These are phyloP conservation scores for Ctenopoma kingsleyae DNA, from an alignment of 2,797 vertebrate species.

Conservation along the genomic window DNA sequence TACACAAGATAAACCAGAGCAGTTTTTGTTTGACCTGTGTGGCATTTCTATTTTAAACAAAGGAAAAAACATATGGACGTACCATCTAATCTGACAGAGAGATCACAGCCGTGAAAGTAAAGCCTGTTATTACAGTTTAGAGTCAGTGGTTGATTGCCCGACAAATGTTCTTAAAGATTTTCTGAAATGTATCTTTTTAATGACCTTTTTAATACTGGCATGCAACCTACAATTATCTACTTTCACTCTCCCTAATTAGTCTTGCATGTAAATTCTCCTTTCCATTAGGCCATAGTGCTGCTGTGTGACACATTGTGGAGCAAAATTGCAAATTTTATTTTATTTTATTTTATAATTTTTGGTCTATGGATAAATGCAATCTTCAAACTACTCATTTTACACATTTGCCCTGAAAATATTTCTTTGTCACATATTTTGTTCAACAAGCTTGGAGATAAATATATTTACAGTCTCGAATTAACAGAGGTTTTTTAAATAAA, in stretches of 20 bases:
- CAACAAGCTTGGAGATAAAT: not conserved
- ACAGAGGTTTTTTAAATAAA: not conserved
- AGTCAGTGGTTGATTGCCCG: not conserved
- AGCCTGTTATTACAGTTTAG: constrained; percentile 21
- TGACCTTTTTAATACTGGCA: not conserved
- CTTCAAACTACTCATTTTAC: too few relatives aligned
- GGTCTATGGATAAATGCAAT: too few relatives aligned
- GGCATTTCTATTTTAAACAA: constrained; percentile 29
- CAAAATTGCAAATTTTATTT: too few relatives aligned
- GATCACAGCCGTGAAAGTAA: constrained; percentile 20
- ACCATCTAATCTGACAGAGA: constrained; percentile 12
- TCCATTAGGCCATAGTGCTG: not conserved
- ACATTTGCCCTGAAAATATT: too few relatives aligned
- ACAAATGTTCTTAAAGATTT: not conserved
- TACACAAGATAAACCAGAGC: constrained; percentile 31
- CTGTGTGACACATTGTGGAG: not conserved
- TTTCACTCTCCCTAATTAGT: too few relatives aligned
- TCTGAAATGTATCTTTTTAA: not conserved
- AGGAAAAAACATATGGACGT: constrained; percentile 44
- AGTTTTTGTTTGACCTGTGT: constrained; percentile 38
- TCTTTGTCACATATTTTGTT: too few relatives aligned
- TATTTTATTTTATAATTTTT: too few relatives aligned
- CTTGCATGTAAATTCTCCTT: not conserved
- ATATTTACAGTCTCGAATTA: not conserved
- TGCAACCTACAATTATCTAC: not conserved